A percentile compares a stretch with the other conserved stretches of the same genome.
These are phyloP conservation scores for Microtus montanus DNA, from an alignment of 2,113 vertebrate species.

Conservation along the genomic window DNA sequence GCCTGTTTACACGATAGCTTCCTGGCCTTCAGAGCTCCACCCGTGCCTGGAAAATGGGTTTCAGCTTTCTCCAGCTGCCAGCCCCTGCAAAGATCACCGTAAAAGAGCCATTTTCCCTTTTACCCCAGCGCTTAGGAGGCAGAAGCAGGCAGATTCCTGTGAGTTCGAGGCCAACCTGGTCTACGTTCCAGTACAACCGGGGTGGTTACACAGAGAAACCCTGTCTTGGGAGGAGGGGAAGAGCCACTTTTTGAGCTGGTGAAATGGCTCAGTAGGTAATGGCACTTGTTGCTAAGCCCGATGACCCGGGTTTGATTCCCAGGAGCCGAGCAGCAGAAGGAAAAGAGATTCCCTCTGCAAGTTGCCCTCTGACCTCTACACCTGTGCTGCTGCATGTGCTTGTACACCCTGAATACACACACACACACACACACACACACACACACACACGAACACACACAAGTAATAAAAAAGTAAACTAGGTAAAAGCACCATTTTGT, in stretches of 20 bases:
- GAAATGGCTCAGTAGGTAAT: neutral
- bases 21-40: neutral
- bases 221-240: neutral
- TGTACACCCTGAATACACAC: neutral
- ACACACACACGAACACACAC: neutral
- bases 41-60: neutral
- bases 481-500: neutral
- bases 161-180: neutral
- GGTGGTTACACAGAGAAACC: neutral
- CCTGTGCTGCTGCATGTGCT: neutral
- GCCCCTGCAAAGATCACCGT: neutral
- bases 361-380: neutral
- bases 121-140: neutral
- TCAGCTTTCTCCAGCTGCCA: neutral
- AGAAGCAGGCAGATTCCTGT: neutral
- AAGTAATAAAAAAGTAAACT: neutral
- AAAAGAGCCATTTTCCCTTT: neutral
- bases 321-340: neutral
- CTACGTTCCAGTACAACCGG: neutral
- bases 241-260: neutral
- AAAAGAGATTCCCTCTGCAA: neutral
- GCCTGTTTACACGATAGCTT: neutral
- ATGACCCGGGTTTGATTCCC: neutral
- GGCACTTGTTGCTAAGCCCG: neutral
- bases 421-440: neutral